Base-by-base conservation (phyloP, 2,888 invertebrate species). In the Pycnomerus fuliginosus region DNA sequence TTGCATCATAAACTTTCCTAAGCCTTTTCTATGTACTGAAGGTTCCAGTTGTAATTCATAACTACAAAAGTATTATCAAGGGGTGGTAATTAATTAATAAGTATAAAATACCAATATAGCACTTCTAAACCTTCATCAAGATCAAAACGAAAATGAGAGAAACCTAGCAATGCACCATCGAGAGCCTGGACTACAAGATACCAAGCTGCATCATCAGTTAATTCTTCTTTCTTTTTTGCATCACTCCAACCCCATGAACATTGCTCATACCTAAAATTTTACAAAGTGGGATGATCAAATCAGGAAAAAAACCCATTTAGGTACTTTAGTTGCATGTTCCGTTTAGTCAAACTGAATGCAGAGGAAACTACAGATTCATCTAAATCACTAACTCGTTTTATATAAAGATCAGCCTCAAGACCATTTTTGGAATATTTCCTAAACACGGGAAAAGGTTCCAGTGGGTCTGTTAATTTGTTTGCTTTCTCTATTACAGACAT, bases 1-100 rank as follows among this genome's bases (percentile, higher is more conserved):
- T 61, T 81, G 79, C 76, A 93, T 82, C 73, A 93, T 78, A 64
- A 87, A 87, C 65, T 84, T 85, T 2, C 94, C 94, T 27, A 94
- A 75, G 5, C 92, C 92, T 69, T 85, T 85, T 46, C 89, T 76
- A 50, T 87, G 80, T 16, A 82, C 80, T 5, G 73, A 74, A 34
- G 79, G 71, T 64, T 85, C 85, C 55, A 94, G 76, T 71, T 95
- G 94, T 50, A 94, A 78, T 71, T 94, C 94, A 74, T 94, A 95
- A 69, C 91, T 90, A 69, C 45, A 70, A 68, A 46, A 20, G 20
- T 1, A 3, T 14, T 11, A 3, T 24, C 12, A 7, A 3, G 2
- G 23, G 8, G 3, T 8, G 0, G 10, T 24, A 8, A 15, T 16
- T 16, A 20, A 24, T n/a, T 11, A 11, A 39, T 8, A 13, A 16